These are phyloP conservation scores for Hirudinaria manillensis DNA, from an alignment of 2,888 invertebrate species.

Conservation along the genomic window DNA sequence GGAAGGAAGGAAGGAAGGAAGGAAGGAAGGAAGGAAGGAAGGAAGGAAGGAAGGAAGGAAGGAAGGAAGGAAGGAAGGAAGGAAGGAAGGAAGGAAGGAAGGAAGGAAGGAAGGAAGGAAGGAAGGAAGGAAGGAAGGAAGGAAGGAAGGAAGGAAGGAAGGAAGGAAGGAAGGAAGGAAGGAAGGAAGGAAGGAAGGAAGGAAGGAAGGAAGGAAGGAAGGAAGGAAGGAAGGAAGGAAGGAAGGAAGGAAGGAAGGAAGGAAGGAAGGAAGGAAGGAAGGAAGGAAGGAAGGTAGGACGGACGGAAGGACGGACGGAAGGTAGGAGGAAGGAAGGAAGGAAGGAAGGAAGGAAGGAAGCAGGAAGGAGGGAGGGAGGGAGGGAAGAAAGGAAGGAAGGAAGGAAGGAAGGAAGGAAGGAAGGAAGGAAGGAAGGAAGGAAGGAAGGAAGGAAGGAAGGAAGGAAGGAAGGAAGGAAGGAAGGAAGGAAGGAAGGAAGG, in stretches of 20 bases:
- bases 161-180: slow-evolving; percentile 24
- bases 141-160: slow-evolving; percentile 27
- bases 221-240: slow-evolving; percentile 24
- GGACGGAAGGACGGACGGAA: slow-evolving; percentile 19
- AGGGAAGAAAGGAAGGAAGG: slow-evolving; percentile 18
- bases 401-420: slow-evolving; percentile 20
- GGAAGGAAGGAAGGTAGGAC: slow-evolving; percentile 26
- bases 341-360: slow-evolving; percentile 20
- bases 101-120: slow-evolving; percentile 27
- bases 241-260: slow-evolving; percentile 24
- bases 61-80: slow-evolving; percentile 27
- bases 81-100: slow-evolving; percentile 27
- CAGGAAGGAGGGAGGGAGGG: slow-evolving; percentile 11
- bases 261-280: slow-evolving; percentile 24
- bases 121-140: slow-evolving; percentile 27
- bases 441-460: slow-evolving; percentile 20
- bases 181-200: slow-evolving; percentile 24
- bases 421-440: slow-evolving; percentile 20
- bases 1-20: slow-evolving; percentile 27
- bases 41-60: slow-evolving; percentile 27
- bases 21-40: slow-evolving; percentile 27
- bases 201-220: slow-evolving; percentile 24
- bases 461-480: slow-evolving; percentile 20
- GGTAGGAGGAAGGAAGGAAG: slow-evolving; percentile 9
- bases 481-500: slow-evolving; percentile 7